These are phyloP conservation scores for Suricata suricatta DNA, from an alignment of 2,113 vertebrate genomes.

Conservation along the genomic window DNA sequence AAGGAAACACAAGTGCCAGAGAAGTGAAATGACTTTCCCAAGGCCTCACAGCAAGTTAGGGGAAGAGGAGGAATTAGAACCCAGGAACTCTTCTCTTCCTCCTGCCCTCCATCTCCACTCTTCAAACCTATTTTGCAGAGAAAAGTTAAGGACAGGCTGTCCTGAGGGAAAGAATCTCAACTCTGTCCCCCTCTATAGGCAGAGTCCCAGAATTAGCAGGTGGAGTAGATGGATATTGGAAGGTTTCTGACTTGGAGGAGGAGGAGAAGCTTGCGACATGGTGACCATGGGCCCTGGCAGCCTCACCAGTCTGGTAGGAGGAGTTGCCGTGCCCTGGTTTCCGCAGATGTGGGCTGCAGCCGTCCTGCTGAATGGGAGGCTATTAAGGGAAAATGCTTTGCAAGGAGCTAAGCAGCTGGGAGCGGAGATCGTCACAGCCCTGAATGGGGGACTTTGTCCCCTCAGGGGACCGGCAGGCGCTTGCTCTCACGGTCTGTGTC, in stretches of 20 bases:
- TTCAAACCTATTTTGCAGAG: not conserved
- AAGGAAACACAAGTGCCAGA: not conserved
- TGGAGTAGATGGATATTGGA: not conserved
- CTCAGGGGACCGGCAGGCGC: not conserved
- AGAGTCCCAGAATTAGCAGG: not conserved
- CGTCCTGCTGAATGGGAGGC: constrained; percentile 67
- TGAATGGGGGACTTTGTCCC: constrained; percentile 71
- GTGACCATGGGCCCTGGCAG: constrained; percentile 26
- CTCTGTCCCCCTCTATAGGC: not conserved
- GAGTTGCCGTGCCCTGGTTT: constrained; percentile 74
- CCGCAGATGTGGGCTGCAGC: constrained; percentile 75
- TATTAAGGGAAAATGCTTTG: constrained; percentile 82
- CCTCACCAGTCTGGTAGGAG: constrained; percentile 65
- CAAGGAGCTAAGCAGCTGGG: constrained; percentile 78
- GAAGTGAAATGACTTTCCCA: not conserved
- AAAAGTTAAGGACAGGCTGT: not conserved
- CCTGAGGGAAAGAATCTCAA: not conserved
- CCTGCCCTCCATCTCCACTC: not conserved
- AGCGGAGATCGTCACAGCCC: constrained; percentile 33
- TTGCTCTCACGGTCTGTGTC: constrained; percentile 51
- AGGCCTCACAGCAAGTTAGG: not conserved
- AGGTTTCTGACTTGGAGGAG: not conserved
- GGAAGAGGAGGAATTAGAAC: not conserved
- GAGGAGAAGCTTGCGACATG: constrained; percentile 2
- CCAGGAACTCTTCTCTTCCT: not conserved